Evolutionary conservation across 2,888 invertebrate species (phyloP), one percentile per base, ranked within the genome.

Genomic region (Protonemura montana): DNA sequence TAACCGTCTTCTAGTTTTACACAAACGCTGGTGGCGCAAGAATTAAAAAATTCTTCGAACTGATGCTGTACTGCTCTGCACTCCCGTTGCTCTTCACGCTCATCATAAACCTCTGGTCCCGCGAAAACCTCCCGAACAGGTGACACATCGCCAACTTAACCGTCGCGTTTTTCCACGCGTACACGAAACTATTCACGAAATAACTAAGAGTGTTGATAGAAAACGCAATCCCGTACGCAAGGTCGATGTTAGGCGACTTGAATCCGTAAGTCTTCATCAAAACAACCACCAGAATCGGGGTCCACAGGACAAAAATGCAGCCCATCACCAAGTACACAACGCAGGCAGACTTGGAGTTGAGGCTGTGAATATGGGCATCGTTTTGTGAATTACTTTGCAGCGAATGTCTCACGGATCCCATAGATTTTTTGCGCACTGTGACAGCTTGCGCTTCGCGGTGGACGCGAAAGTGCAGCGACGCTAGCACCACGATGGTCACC

Each of bases 121-220:
- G 1, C 13, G 59, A 16, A 21, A 10, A 21, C 16, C 29, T 27
- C 7, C 59, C 83, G n/a, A 86, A 80, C 77, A 86, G 13, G 27
- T 86, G 76, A 2, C 28, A 35, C 21, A 85, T 30, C 29, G 85
- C 86, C 30, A 42, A 25, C 81, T 78, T 35, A 6, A 86, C 86
- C 76, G 85, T 85, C 35, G 78, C 26, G 26, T 88, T 88, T 87
- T 84, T 88, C 87, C 87, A 88, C n/a, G 88, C 85, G 76, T 88
- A 88, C 10, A 88, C 81, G 35, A 88, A 83, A 10, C 86, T 87
- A 41, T 88, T 88, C 16, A 88, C 26, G 16, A 88, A 41, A 30
- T 87, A 88, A 35, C 86, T 87, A 5, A 86, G 25, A 41, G 85
- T 87, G 35, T 86, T 30, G 35, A 88, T 77, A 6, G 87, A 42